Evolutionary conservation across 1,140 invertebrate species (phyloP).

Genomic region (Bacillus rossius): DNA sequence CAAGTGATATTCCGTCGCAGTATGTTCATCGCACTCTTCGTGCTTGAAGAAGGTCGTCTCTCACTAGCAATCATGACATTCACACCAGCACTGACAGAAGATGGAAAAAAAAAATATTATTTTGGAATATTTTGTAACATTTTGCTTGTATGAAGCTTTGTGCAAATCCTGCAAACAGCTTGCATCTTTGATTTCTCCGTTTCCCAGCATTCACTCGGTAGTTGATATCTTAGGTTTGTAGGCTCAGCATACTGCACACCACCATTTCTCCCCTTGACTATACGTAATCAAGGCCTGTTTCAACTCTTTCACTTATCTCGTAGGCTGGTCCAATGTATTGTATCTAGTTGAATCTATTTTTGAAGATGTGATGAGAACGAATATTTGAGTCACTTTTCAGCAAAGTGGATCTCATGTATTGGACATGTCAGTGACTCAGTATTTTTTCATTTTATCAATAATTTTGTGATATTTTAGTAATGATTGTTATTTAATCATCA

Average conservation of each 20-base stretch:
- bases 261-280: slow-evolving; percentile 16
- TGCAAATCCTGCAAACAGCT: slow-evolving; percentile 19
- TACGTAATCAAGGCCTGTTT: slow-evolving; percentile 16
- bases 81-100: too few species aligned
- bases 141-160: slow-evolving; percentile 13
- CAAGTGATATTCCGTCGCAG: too few species aligned
- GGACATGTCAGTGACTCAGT: slow-evolving; percentile 23
- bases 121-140: too few species aligned
- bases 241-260: slow-evolving; percentile 4
- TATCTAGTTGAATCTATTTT: slow-evolving; percentile 20
- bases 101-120: too few species aligned
- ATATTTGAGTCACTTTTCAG: slow-evolving; percentile 20
- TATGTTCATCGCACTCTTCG: too few species aligned
- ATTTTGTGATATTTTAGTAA: slow-evolving; percentile 37
- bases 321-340: slow-evolving; percentile 17
- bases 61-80: too few species aligned
- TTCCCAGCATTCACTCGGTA: slow-evolving; percentile 3
- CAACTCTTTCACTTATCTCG: slow-evolving; percentile 15
- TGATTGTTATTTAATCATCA: slow-evolving; percentile 34
- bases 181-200: slow-evolving; percentile 10
- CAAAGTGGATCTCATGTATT: slow-evolving; percentile 16
- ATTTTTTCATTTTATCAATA: slow-evolving; percentile 30
- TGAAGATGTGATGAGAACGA: slow-evolving; percentile 20
- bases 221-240: too few species aligned
- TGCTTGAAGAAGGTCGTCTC: too few species aligned